Conservation (phyloP, 1,140 invertebrate species). For the Drosophila insularis region DNA sequence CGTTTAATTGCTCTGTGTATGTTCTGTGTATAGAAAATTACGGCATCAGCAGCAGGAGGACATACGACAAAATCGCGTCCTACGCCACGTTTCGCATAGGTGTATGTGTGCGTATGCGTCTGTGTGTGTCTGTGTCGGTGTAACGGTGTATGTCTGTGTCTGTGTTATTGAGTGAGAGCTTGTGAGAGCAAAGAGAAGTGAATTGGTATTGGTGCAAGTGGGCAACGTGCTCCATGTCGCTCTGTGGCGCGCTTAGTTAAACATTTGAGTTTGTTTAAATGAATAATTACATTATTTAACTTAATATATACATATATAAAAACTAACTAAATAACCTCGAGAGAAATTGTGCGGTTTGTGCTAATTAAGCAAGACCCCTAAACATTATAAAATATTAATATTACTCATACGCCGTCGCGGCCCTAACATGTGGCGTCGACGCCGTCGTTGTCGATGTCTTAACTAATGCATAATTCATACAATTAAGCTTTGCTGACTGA, state of each 20-base stretch:
- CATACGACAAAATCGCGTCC: slow-evolving; percentile 75
- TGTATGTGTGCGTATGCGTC: slow-evolving; percentile 33
- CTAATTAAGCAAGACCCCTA: slow-evolving; percentile 24
- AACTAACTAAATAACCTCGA: neutral
- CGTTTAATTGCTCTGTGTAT: slow-evolving; percentile 14
- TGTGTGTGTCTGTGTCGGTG: slow-evolving; percentile 4
- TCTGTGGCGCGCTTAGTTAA: slow-evolving; percentile 47
- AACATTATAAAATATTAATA: slow-evolving; percentile 8
- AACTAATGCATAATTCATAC: slow-evolving; percentile 54
- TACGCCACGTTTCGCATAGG: slow-evolving; percentile 62
- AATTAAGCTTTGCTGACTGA: neutral
- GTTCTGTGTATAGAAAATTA: slow-evolving; percentile 58
- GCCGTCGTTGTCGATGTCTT: slow-evolving; percentile 46
- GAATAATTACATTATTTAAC: slow-evolving; percentile 63
- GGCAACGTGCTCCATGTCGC: slow-evolving; percentile 45
- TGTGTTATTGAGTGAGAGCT: slow-evolving; percentile 51
- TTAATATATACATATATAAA: neutral
- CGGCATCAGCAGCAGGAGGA: slow-evolving; percentile 62
- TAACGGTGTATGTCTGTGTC: slow-evolving; percentile 13
- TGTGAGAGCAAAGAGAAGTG: slow-evolving; percentile 48
- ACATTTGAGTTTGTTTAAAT: slow-evolving; percentile 52
- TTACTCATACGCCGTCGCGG: slow-evolving; percentile 58
- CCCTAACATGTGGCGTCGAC: slow-evolving; percentile 59
- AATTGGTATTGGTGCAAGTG: slow-evolving; percentile 56
- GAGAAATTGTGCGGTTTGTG: neutral